These are phyloP conservation scores for Rhysida immarginata DNA, from an alignment of 1,140 invertebrate genomes.

Conservation along the genomic window DNA sequence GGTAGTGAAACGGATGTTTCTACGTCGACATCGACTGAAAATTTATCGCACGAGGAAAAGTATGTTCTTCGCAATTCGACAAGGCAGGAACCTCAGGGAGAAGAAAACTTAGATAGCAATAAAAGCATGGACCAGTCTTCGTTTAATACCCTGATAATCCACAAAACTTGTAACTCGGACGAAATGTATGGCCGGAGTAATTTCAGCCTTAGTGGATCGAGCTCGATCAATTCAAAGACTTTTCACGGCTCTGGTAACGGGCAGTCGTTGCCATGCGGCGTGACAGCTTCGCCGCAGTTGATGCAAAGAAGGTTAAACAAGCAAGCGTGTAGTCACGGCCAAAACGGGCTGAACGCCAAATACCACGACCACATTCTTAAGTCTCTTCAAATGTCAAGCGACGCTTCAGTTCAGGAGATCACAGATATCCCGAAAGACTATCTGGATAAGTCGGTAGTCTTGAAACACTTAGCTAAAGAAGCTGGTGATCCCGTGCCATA, in stretches of 20 bases:
- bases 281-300: background rate
- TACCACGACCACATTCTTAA: background rate
- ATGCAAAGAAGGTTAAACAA: background rate
- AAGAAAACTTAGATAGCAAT: conserved; percentile 44
- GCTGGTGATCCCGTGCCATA: background rate
- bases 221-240: background rate
- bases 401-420: conserved; percentile 46
- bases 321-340: background rate
- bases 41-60: conserved; percentile 67
- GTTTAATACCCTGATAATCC: conserved; percentile 27
- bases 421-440: conserved; percentile 73
- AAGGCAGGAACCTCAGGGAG: conserved; percentile 78
- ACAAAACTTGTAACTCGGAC: conserved; percentile 15
- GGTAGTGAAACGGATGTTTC: conserved; percentile 82
- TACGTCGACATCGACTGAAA: conserved; percentile 61
- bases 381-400: background rate
- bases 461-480: conserved; percentile 70
- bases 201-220: too few relatives aligned
- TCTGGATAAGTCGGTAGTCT: conserved; percentile 60
- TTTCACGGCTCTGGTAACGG: background rate
- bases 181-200: background rate
- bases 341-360: background rate
- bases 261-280: background rate
- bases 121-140: conserved; percentile 14
- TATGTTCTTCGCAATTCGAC: conserved; percentile 65